phyloP scores from a whole-genome alignment of 2,797 vertebrate species.

The Fringilla coelebs region DNA sequence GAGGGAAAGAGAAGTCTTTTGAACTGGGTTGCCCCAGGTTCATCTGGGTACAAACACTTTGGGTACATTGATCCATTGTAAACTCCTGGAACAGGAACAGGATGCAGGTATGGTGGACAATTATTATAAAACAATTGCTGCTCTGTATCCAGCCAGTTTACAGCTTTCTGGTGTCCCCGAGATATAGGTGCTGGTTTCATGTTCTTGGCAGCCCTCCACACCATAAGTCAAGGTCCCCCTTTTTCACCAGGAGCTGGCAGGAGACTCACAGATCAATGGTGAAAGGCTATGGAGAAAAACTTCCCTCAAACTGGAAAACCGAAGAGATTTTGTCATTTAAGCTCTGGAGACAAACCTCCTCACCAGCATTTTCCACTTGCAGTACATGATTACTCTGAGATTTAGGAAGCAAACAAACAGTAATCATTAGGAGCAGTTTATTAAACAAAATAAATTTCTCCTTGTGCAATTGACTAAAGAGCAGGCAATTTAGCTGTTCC shows the following conservation, averaged over 20 bases:
- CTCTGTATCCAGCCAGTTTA: constrained; percentile 35
- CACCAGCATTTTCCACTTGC: neutral
- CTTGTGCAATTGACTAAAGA: neutral
- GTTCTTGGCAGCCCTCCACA: constrained; percentile 39
- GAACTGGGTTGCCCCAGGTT: neutral
- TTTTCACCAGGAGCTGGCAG: neutral
- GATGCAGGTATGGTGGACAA: constrained; percentile 50
- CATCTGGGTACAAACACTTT: constrained; percentile 4
- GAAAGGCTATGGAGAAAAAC: neutral
- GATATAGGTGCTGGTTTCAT: constrained; percentile 26
- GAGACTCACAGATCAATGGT: neutral
- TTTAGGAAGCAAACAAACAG: constrained; percentile 31
- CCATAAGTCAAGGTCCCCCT: neutral
- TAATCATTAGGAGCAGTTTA: constrained; percentile 37
- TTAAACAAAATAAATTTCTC: constrained; percentile 47
- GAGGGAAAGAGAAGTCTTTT: neutral
- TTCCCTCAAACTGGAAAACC: neutral
- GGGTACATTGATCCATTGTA: constrained; percentile 52
- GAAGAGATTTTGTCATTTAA: neutral
- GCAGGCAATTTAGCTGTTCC: neutral
- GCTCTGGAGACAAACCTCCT: neutral
- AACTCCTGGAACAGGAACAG: constrained; percentile 63
- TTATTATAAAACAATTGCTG: constrained; percentile 51
- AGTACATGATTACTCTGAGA: neutral
- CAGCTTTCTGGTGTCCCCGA: constrained; percentile 13